Evolutionary conservation across 2,888 invertebrate species (phyloP), one percentile per base, ranked within the genome.

Genomic region (Neoaliturus tenellus): DNA sequence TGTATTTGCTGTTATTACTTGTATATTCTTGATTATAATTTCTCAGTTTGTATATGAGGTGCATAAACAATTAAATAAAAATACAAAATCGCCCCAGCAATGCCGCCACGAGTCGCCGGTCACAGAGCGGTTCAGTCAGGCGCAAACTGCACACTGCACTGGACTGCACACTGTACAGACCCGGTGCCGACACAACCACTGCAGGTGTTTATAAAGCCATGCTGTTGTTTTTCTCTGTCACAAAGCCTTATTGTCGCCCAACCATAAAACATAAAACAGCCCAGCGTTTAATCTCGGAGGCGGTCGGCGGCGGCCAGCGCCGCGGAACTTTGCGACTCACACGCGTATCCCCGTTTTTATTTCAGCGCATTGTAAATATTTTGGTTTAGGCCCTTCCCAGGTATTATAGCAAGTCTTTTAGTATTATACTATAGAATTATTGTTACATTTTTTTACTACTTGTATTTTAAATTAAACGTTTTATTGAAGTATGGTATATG

Each of bases 181-280:
- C 51, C 10, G 23, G 20, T 23, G 51, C 51, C 51, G 51, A 51
- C 51, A 20, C 2, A 23, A 14, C 20, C 51, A 51, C 51, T 23
- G 51, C 51, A 51, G 51, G 51, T 25, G 62, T 31, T 62, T 62
- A 62, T 62, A 62, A 28, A 62, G 28, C 31, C 8, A 12, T 5
- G 20, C n/a, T 51, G 51, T 23, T 51, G 62, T 62, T 62, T 62
- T 62, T 3, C 31, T 14, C 28, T 17, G 28, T 62, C 51, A 51
- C 51, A 51, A 51, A 51, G 51, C 10, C 31, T 62, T 62, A 62
- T 62, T 62, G 62, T 62, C 25, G 62, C 31, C 28, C 28, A 62
- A 14, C 62, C 62, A 14, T 62, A 62, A 62, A 62, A 62, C 62
- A 62, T 62, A 62, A 62, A 62, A 28, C 62, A 51, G 51, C 14